Percentiles rank a stretch among this genome's conserved stretches.
These are phyloP conservation scores for Mesoligia furuncula DNA, from an alignment of 2,888 invertebrate species.

Conservation along the genomic window DNA sequence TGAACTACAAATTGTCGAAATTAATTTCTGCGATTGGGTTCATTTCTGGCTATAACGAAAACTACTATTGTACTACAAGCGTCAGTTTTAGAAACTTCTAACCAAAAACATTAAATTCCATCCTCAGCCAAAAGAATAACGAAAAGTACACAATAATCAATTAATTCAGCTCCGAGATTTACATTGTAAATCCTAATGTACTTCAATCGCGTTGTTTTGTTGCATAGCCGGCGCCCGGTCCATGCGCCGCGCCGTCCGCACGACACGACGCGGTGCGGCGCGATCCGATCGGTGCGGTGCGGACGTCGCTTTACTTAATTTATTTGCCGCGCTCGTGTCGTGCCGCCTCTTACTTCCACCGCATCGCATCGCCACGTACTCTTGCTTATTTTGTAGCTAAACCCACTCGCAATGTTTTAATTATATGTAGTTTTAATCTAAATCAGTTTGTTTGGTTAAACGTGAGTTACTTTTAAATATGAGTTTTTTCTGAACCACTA, in stretches of 20 bases:
- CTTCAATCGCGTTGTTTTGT: constrained; percentile 48
- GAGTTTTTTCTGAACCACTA: background rate
- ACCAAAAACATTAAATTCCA: background rate
- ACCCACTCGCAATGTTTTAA: constrained; percentile 50
- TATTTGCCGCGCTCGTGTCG: constrained; percentile 54
- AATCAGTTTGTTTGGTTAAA: constrained; percentile 12
- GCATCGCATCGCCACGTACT: constrained; percentile 37
- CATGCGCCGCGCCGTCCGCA: constrained; percentile 18
- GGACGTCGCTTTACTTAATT: constrained; percentile 57
- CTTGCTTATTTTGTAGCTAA: constrained; percentile 41
- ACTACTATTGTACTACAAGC: background rate
- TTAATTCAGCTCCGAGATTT: constrained; percentile 43
- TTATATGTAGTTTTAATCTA: constrained; percentile 33
- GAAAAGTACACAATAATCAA: constrained; percentile 34
- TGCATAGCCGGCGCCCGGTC: constrained; percentile 26
- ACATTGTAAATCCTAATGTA: constrained; percentile 52
- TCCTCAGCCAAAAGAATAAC: constrained; percentile 2
- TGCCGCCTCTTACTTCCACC: constrained; percentile 51
- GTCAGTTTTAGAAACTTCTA: background rate
- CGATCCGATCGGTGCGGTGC: constrained; percentile 10
- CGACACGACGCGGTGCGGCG: constrained; percentile 18
- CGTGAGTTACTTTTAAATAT: background rate
- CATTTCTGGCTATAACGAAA: background rate
- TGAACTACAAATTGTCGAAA: background rate
- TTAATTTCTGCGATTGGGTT: no score